Base-by-base conservation (phyloP, 2,888 invertebrate species). In the Nomada ferruginata region DNA sequence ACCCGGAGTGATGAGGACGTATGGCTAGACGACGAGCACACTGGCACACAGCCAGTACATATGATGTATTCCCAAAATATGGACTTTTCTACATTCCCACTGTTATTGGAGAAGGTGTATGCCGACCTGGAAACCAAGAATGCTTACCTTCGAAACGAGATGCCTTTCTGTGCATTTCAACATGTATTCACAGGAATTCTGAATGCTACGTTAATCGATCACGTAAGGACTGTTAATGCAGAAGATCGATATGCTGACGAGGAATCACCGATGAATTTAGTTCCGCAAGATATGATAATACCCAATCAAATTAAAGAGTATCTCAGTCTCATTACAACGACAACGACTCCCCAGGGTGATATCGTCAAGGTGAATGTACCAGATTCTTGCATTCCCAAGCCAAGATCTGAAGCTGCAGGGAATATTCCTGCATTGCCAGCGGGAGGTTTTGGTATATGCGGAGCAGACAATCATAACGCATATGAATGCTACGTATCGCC, bases 91-190 rank as follows among this genome's bases (percentile, higher is more conserved):
- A 59, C 59, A 7, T 69, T 26, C 15, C 57, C 59, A 18, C 3
- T 69, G 7, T n/a, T 70, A 4, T n/a, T 20, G 9, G 70, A 70
- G 50, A 13, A 65, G 4, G 52, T 47, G 2, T 81, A 72, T 18
- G n/a, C 13, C 9, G 64, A 74, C 2, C 47, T 83, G 0, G 80
- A 83, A 20, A 11, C 9, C 10, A 36, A 42, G 2, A 64, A 81
- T 18, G 74, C 83, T 0, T 10, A 55, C 0, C 13, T 83, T 2
- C 47, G 80, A 11, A 11, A 69, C 1, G 65, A 72, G 26, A 71
- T 80, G 68, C 83, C 80, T 3, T 80, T 42, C 26, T 77, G 74
- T 23, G 63, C 53, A 7, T 83, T 63, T 23, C 74, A 75, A 3
- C 80, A 77, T 71, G 77, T 73, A 2, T 65, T 65, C 52, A 69